Evolutionary conservation across 2,113 vertebrate genomes (phyloP), one percentile per base, ranked within the genome.

Genomic region (Psittacara wagleri): DNA sequence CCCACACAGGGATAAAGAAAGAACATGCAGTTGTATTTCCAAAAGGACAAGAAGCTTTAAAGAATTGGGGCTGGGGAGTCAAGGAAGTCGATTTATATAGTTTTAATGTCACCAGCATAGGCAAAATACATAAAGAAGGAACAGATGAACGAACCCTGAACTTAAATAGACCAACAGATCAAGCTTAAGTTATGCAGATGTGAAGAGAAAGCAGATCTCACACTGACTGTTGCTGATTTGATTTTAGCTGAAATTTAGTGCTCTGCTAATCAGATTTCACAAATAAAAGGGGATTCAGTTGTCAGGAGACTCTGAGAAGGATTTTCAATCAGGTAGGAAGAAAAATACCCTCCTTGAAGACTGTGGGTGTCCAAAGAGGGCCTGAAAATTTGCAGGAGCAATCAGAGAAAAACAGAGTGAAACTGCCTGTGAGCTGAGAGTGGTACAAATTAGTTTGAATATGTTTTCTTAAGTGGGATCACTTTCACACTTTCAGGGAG

Each of bases 1-100:
- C 75, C 83, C 80, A 85, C 37, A 90, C 14, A 70, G 73, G 91
- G 86, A 95, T 92, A 94, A 95, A 96, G 85, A 81, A 94, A 78
- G 9, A 51, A n/a, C 28, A 87, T 54, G 17, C 62, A 83, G 68
- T 79, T 94, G 5, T 41, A 73, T 72, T 92, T 94, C 57, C 52
- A 85, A 90, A 93, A 95, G 55, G 68, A 92, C 68, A 86, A 81
- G 59, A 55, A 79, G 88, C 88, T 94, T 75, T 81, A 62, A 83
- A 84, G 90, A 76, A 37, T 3, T 46, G 44, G 19, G 39, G 1
- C 17, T 87, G 14, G 22, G 31, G 57, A 75, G 52, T 41, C 28
- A 66, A 28, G 49, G 19, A 28, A 88, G 27, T 75, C 0, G 1
- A 76, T 88, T 91, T 90, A 86, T 90, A 86, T 78, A 29, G 5